Percentiles rank a stretch among this genome's conserved stretches.
Evolutionary conservation across 2,113 vertebrate species (phyloP).

Genomic region (Deroptyus accipitrinus): DNA sequence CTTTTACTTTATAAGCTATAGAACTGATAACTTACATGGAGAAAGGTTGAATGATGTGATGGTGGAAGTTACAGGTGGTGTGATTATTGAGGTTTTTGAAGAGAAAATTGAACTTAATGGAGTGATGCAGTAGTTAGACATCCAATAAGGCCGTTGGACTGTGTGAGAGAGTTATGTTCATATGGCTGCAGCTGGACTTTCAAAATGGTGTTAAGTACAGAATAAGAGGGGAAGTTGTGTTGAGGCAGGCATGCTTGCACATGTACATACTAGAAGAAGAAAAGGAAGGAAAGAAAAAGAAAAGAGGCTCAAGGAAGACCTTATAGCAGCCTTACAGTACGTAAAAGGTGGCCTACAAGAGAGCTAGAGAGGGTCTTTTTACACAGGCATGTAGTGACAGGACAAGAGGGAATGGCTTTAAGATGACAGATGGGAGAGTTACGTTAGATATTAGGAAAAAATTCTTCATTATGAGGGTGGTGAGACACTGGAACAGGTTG

Average conservation of each 20-base stretch:
- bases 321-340: not conserved
- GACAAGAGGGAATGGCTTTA: not conserved
- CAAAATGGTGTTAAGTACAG: not conserved
- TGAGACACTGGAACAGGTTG: not conserved
- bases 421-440: not conserved
- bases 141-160: not conserved
- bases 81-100: not conserved
- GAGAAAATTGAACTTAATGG: not conserved
- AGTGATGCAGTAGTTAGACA: not conserved
- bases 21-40: not conserved
- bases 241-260: not conserved
- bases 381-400: not conserved
- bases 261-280: not conserved
- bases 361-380: not conserved
- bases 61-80: not conserved
- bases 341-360: not conserved
- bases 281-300: not conserved
- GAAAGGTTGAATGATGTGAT: not conserved
- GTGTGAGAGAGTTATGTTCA: not conserved
- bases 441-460: not conserved
- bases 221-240: not conserved
- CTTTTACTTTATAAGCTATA: not conserved
- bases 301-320: not conserved
- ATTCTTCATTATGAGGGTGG: not conserved
- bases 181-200: not conserved